Percentiles rank a stretch among this genome's conserved stretches.
Conservation (phyloP, 2,888 invertebrate species). For the Watsonalla cultraria region DNA sequence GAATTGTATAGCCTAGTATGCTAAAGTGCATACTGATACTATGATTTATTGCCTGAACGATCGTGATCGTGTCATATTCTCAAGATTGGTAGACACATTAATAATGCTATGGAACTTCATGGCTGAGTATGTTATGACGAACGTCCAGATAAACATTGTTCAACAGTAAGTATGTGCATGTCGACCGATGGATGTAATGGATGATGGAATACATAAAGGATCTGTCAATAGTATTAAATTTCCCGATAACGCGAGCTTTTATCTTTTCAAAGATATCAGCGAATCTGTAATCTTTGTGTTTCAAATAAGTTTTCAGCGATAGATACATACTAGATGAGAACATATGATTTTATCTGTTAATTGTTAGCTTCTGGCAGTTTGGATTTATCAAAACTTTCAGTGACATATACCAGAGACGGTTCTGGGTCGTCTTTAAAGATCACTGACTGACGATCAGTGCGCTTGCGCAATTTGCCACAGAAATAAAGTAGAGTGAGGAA, state of each 20-base stretch:
- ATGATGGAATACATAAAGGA: neutral
- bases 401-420: neutral
- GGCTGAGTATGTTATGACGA: too few relatives aligned
- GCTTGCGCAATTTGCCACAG: constrained; percentile 59
- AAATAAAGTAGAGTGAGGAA: constrained; percentile 57
- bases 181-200: neutral
- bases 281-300: neutral
- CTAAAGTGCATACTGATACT: too few relatives aligned
- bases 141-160: neutral
- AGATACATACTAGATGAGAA: too few relatives aligned
- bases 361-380: too few relatives aligned
- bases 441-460: constrained; percentile 7
- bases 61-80: too few relatives aligned
- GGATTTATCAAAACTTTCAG: neutral
- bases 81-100: too few relatives aligned
- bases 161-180: neutral
- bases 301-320: too few relatives aligned
- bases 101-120: too few relatives aligned
- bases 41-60: too few relatives aligned
- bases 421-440: neutral
- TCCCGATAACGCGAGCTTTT: neutral
- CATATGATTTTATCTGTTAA: too few relatives aligned
- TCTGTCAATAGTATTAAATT: constrained; percentile 1
- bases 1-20: neutral
- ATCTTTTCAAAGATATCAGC: neutral